These are phyloP conservation scores for Entomobrya proxima DNA, from an alignment of 2,888 invertebrate genomes.

Conservation along the genomic window DNA sequence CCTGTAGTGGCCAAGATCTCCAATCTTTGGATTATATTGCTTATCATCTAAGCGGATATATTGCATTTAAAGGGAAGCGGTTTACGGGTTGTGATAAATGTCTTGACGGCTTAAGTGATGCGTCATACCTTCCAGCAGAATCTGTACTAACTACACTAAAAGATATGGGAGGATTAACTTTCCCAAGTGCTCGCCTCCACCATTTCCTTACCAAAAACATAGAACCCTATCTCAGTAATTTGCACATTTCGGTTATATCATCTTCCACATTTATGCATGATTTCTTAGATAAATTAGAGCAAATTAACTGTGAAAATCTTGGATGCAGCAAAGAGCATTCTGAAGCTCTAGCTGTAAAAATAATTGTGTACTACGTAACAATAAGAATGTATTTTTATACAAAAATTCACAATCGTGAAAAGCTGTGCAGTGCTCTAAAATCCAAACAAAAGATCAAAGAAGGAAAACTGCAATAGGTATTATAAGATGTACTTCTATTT, in stretches of 20 bases:
- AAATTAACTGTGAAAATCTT: background rate
- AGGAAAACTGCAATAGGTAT: background rate
- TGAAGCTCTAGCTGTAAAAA: background rate
- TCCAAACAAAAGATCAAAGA: slow-evolving; percentile 2
- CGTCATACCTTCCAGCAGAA: too few relatives aligned
- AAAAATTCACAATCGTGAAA: background rate
- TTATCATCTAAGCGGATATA: background rate
- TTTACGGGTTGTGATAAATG: slow-evolving; percentile 6
- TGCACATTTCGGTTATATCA: background rate
- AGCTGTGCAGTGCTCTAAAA: background rate
- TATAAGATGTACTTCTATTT: too few relatives aligned
- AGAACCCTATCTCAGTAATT: background rate
- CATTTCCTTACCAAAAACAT: background rate
- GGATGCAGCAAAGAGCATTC: background rate
- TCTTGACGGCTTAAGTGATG: background rate
- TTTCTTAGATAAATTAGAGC: background rate
- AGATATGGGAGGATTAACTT: background rate
- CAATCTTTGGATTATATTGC: background rate
- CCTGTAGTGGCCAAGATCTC: background rate
- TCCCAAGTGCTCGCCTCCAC: background rate
- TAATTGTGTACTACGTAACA: slow-evolving; percentile 4
- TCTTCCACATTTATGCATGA: background rate
- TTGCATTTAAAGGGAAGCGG: background rate
- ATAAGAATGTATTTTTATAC: background rate
- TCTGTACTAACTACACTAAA: background rate